phyloP scores from a whole-genome alignment of 2,888 invertebrate genomes.

The Sycophila texana region DNA sequence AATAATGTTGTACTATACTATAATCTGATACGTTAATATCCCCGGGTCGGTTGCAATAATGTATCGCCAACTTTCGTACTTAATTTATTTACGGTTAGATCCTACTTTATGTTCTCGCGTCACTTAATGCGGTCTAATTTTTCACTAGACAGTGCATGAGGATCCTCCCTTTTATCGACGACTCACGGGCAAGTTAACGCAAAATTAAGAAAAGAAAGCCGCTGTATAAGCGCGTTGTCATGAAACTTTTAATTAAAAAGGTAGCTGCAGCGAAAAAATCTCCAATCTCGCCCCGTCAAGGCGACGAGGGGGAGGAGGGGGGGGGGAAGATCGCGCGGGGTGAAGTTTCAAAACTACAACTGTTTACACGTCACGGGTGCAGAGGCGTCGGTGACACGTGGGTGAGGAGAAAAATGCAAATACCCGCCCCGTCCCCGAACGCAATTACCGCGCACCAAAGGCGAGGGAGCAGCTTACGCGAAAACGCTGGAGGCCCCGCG shows the following conservation, averaged over 20 bases:
- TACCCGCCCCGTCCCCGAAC: slow-evolving; percentile 8
- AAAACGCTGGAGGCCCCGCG: too few species aligned
- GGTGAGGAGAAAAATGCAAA: slow-evolving; percentile 20
- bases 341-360: slow-evolving; percentile 27
- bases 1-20: too few species aligned
- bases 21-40: too few species aligned
- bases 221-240: not conserved
- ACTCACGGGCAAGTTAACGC: too few species aligned
- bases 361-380: slow-evolving; percentile 1
- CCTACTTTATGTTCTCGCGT: too few species aligned
- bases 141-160: too few species aligned
- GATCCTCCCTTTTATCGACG: too few species aligned
- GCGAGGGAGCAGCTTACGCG: not conserved
- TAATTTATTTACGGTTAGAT: too few species aligned
- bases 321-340: not conserved
- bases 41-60: too few species aligned
- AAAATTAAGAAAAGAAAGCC: not conserved
- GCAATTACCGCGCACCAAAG: slow-evolving; percentile 32
- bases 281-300: not conserved
- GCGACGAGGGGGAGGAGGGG: not conserved
- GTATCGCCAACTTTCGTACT: too few species aligned
- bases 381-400: not conserved
- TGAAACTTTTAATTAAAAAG: slow-evolving; percentile 10
- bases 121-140: too few species aligned
- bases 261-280: not conserved